A percentile compares a stretch with the other conserved stretches of the same genome.
Conservation (phyloP, 1,140 invertebrate species). For the Apis cerana region DNA sequence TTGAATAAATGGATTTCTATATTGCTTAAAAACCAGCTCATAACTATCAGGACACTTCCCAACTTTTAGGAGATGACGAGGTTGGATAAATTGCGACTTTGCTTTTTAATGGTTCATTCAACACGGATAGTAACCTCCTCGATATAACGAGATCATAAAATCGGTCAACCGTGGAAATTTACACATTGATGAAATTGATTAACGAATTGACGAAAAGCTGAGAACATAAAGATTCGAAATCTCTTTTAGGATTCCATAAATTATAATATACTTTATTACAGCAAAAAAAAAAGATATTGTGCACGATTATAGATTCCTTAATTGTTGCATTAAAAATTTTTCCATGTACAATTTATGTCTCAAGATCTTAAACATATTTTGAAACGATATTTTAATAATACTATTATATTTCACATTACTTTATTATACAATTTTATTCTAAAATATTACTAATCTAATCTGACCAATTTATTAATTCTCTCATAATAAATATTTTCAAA, state of each 20-base stretch:
- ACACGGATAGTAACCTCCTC: not conserved
- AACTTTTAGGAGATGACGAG: not conserved
- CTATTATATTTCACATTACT: too few species aligned
- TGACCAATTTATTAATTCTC: too few species aligned
- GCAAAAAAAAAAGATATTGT: not conserved
- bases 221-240: not conserved
- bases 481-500: too few species aligned
- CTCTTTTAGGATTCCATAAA: not conserved
- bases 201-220: not conserved
- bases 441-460: too few species aligned
- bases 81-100: not conserved
- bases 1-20: not conserved
- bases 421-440: too few species aligned
- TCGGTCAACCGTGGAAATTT: not conserved
- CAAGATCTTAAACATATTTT: too few species aligned
- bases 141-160: not conserved
- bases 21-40: not conserved
- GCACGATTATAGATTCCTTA: too few species aligned
- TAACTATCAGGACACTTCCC: too few species aligned
- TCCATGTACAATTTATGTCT: too few species aligned
- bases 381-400: too few species aligned
- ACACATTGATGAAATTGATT: not conserved
- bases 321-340: too few species aligned
- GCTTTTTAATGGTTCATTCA: not conserved
- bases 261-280: rapidly evolving